Percentiles rank a stretch among this genome's conserved stretches.
phyloP scores from a whole-genome alignment of 2,113 vertebrate species.

The Myrmecophaga tridactyla region DNA sequence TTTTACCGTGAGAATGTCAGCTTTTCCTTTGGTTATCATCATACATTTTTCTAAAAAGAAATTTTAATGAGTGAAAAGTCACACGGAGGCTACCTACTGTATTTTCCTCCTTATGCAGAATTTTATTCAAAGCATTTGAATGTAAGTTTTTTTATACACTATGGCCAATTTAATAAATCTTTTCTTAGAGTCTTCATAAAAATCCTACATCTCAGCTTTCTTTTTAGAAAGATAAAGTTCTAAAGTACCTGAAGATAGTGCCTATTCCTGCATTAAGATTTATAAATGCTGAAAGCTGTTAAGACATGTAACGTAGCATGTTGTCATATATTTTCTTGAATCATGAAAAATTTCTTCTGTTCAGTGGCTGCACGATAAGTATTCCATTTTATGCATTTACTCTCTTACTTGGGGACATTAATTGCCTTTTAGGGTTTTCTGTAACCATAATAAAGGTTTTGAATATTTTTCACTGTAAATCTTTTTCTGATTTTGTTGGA shows the following conservation, averaged over 20 bases:
- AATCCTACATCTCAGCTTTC: not conserved
- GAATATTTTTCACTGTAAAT: not conserved
- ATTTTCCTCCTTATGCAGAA: not conserved
- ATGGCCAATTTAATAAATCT: not conserved
- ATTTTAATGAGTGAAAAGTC: constrained; percentile 16
- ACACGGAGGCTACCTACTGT: not conserved
- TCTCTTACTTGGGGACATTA: constrained; percentile 12
- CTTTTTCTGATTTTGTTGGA: not conserved
- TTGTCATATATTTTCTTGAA: not conserved
- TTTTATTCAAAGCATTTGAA: not conserved
- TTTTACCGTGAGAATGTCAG: not conserved
- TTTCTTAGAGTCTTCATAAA: not conserved
- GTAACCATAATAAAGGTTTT: not conserved
- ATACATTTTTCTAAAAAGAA: not conserved
- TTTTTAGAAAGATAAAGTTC: not conserved
- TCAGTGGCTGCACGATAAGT: not conserved
- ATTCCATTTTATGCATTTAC: not conserved
- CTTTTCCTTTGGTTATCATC: not conserved
- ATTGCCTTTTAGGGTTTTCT: not conserved
- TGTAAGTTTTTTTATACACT: not conserved
- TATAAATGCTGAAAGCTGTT: not conserved
- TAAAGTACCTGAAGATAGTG: not conserved
- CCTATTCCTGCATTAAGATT: not conserved
- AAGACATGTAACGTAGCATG: not conserved
- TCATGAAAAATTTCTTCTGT: constrained; percentile 3